Conservation (phyloP, 2,113 vertebrate genomes). For the Brachypteracias leptosomus region DNA sequence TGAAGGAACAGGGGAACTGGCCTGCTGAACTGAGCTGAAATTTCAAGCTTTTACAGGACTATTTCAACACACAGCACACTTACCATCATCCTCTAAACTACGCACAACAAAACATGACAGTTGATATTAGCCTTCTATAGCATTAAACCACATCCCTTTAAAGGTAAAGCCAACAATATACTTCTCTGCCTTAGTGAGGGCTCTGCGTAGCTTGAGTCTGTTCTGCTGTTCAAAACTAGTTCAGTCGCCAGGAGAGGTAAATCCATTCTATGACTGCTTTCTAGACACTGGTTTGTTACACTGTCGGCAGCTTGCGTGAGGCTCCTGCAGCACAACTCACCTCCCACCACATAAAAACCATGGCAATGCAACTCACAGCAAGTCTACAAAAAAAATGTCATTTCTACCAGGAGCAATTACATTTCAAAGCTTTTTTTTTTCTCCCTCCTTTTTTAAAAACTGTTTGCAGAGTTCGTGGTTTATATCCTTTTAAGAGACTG, state of each 20-base stretch:
- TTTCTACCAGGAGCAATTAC: not conserved
- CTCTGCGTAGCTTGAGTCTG: not conserved
- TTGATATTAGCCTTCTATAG: not conserved
- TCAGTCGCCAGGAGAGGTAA: not conserved
- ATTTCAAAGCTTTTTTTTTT: not conserved
- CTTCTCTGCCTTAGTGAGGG: not conserved
- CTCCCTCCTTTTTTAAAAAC: not conserved
- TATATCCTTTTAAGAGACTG: not conserved
- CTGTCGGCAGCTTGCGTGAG: rapidly evolving
- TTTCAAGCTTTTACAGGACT: not conserved
- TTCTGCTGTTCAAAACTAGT: not conserved
- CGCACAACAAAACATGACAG: not conserved
- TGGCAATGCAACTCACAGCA: not conserved
- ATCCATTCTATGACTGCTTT: not conserved
- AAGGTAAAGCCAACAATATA: not conserved
- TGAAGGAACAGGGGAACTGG: not conserved
- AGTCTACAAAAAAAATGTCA: not conserved
- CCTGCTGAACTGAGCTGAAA: not conserved
- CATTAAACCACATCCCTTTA: not conserved
- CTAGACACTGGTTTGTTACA: not conserved
- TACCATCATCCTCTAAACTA: not conserved
- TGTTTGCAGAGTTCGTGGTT: not conserved
- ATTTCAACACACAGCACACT: not conserved
- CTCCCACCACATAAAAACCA: not conserved
- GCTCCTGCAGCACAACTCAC: not conserved